phyloP scores from a whole-genome alignment of 2,113 vertebrate genomes.

The Alligator mississippiensis region DNA sequence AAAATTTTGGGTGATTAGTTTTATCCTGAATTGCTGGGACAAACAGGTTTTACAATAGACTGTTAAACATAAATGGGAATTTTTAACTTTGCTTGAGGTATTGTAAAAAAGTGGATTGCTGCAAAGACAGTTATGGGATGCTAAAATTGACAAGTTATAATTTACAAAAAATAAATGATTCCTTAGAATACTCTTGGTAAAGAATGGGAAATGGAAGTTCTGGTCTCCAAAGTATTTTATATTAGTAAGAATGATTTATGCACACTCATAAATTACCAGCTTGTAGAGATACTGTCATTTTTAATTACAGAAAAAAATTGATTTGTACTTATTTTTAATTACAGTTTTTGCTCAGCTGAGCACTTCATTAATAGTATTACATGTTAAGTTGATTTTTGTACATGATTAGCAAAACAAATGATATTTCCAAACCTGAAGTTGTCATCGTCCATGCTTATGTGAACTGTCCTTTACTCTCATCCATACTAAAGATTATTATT shows the following conservation, averaged over 20 bases:
- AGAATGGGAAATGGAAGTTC: slow-evolving; percentile 30
- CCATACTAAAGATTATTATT: not conserved
- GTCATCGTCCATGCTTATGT: slow-evolving; percentile 2
- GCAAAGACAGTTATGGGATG: slow-evolving; percentile 35
- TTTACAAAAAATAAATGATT: slow-evolving; percentile 11
- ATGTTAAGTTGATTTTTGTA: slow-evolving; percentile 55
- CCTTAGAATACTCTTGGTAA: slow-evolving; percentile 26
- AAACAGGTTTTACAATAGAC: not conserved
- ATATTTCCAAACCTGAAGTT: slow-evolving; percentile 42
- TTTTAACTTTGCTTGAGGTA: slow-evolving; percentile 11
- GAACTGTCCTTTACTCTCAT: not conserved
- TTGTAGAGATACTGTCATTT: slow-evolving; percentile 51
- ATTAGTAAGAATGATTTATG: slow-evolving; percentile 39
- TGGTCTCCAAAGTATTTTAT: slow-evolving; percentile 39
- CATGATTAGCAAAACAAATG: slow-evolving; percentile 57
- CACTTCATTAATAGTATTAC: slow-evolving; percentile 67
- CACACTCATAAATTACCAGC: slow-evolving; percentile 46
- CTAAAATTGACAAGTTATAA: slow-evolving; percentile 13
- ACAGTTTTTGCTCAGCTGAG: slow-evolving; percentile 71
- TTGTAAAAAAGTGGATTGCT: not conserved
- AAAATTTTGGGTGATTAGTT: not conserved
- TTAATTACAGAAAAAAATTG: slow-evolving; percentile 60
- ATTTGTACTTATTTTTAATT: slow-evolving; percentile 78
- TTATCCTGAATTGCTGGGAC: not conserved
- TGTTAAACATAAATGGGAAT: not conserved